A percentile compares a stretch with the other conserved stretches of the same genome.
phyloP scores from a whole-genome alignment of 1,140 invertebrate species.

The Bombus fervidus region DNA sequence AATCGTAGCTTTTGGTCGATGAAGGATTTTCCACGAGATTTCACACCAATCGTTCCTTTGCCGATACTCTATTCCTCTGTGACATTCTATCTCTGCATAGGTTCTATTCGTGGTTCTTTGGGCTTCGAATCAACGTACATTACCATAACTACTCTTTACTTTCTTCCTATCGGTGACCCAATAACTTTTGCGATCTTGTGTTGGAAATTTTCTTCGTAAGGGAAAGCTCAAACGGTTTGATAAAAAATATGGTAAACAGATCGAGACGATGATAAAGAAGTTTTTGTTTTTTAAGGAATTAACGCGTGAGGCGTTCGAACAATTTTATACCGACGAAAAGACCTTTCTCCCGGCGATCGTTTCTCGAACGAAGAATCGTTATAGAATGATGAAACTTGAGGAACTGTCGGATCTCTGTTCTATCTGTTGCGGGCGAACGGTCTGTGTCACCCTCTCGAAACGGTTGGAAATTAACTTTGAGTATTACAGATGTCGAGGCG shows the following conservation, averaged over 20 bases:
- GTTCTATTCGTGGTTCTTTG: background rate
- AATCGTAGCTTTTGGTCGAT: slow-evolving; percentile 37
- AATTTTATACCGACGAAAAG: background rate
- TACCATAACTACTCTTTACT: background rate
- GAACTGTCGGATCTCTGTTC: background rate
- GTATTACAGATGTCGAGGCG: slow-evolving; percentile 79
- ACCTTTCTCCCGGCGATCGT: no score
- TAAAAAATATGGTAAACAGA: background rate
- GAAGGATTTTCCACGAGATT: slow-evolving; percentile 48
- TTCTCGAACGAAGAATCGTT: background rate
- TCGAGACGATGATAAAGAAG: background rate
- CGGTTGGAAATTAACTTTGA: slow-evolving; percentile 77
- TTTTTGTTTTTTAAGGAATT: background rate
- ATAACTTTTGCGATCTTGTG: background rate
- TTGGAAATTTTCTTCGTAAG: background rate
- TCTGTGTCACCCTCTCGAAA: slow-evolving; percentile 62
- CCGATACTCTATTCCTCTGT: background rate
- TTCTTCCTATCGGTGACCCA: background rate
- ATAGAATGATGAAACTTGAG: slow-evolving; percentile 11
- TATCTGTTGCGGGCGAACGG: slow-evolving; percentile 47
- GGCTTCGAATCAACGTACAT: background rate
- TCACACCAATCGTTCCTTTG: slow-evolving; percentile 42
- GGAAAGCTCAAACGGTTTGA: background rate
- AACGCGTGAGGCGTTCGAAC: background rate
- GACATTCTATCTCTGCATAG: background rate